Evolutionary conservation across 2,113 vertebrate genomes (phyloP).

Genomic region (Burhinus oedicnemus): DNA sequence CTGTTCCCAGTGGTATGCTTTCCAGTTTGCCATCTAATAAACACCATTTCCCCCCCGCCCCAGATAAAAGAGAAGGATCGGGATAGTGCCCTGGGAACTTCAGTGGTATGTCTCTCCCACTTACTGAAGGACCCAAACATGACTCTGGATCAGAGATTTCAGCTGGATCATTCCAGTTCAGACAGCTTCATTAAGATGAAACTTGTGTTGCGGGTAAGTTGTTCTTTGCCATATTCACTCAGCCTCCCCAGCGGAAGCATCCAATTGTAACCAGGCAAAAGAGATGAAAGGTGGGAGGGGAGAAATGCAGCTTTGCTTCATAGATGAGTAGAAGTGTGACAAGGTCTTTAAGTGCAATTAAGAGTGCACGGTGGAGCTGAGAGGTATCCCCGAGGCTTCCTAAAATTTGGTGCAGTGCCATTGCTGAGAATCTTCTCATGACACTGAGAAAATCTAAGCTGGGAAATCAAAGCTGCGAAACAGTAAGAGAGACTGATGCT

Average conservation of each 20-base stretch:
- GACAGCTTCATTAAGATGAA: constrained; percentile 92
- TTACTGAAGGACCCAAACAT: constrained; percentile 81
- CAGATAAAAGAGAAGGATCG: constrained; percentile 88
- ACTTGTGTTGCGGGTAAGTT: constrained; percentile 85
- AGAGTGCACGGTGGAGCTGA: not conserved
- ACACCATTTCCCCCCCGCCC: not conserved
- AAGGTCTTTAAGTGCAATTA: not conserved
- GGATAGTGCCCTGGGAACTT: constrained; percentile 82
- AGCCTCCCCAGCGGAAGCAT: not conserved
- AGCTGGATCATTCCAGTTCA: constrained; percentile 86
- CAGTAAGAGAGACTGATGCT: not conserved
- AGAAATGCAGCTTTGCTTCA: not conserved
- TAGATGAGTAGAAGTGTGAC: not conserved
- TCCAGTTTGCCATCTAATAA: not conserved
- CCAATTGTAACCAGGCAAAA: not conserved
- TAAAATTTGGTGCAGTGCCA: not conserved
- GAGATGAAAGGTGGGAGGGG: not conserved
- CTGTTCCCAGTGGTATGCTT: not conserved
- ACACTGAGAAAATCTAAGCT: not conserved
- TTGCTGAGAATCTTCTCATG: not conserved
- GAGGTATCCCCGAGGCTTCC: not conserved
- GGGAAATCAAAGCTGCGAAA: not conserved
- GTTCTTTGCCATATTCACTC: not conserved
- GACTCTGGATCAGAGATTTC: constrained; percentile 86
- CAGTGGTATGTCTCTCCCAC: constrained; percentile 81